Evolutionary conservation across 2,888 invertebrate species (phyloP).

Genomic region (Syrphus vitripennis): DNA sequence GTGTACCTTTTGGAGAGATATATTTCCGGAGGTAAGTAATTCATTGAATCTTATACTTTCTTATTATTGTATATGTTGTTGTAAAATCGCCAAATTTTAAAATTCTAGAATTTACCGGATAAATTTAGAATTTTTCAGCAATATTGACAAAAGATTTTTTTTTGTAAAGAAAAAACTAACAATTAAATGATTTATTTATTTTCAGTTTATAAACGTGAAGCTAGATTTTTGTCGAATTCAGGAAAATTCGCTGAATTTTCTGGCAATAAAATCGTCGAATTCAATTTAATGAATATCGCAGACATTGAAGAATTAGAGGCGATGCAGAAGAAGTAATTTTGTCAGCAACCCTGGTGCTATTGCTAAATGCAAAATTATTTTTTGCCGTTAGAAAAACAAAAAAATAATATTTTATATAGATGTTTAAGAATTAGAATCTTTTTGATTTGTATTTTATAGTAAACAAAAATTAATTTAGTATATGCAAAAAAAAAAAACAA

Average conservation of each 20-base stretch:
- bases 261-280: constrained; percentile 88
- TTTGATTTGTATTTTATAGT: constrained; percentile 28
- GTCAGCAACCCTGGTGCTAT: constrained; percentile 46
- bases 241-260: constrained; percentile 89
- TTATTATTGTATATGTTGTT: no score
- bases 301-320: constrained; percentile 82
- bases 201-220: constrained; percentile 85
- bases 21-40: constrained; percentile 84
- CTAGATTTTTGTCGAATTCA: constrained; percentile 79
- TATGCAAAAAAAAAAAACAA: constrained; percentile 34
- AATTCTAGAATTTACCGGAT: no score
- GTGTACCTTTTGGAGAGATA: constrained; percentile 89
- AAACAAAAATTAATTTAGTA: constrained; percentile 12
- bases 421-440: constrained; percentile 54
- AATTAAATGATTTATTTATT: constrained; percentile 39
- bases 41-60: neutral
- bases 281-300: constrained; percentile 87
- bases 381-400: constrained; percentile 51
- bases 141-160: no score
- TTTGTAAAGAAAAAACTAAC: no score
- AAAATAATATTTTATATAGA: constrained; percentile 61
- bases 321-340: constrained; percentile 69
- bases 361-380: constrained; percentile 36
- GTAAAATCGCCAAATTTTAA: no score
- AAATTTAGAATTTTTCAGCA: no score